A percentile compares a stretch with the other conserved stretches of the same genome.
Evolutionary conservation across 2,797 vertebrate genomes (phyloP).

Genomic region (Muscicapa striata): DNA sequence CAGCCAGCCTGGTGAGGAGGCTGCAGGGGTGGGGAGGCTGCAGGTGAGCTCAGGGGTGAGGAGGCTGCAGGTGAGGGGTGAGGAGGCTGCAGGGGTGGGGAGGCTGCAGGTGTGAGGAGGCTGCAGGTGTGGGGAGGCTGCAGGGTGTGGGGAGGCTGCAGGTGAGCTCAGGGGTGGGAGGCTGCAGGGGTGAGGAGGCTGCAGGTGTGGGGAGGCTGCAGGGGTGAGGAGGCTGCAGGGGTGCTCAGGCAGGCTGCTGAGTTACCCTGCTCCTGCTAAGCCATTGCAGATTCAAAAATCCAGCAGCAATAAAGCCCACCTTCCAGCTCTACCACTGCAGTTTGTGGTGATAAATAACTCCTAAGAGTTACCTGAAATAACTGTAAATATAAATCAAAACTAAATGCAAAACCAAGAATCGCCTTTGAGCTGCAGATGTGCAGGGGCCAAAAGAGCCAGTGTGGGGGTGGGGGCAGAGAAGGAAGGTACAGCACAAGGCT

Average conservation of each 20-base stretch:
- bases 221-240: too few species aligned
- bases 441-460: background rate
- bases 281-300: background rate
- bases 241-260: background rate
- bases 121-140: background rate
- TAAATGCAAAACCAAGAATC: background rate
- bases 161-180: too few species aligned
- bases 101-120: too few species aligned
- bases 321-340: too few species aligned
- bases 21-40: background rate
- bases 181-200: background rate
- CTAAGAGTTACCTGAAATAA: background rate
- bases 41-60: too few species aligned
- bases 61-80: too few species aligned
- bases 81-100: background rate
- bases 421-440: background rate
- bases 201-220: too few species aligned
- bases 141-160: too few species aligned
- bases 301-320: background rate
- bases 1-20: background rate
- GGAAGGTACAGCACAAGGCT: background rate
- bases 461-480: rapidly evolving
- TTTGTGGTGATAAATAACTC: background rate
- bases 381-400: background rate
- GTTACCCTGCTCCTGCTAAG: background rate